A percentile compares a stretch with the other conserved stretches of the same genome.
Conservation (phyloP, 2,797 vertebrate species). For the Enteromius fasciolatus region DNA sequence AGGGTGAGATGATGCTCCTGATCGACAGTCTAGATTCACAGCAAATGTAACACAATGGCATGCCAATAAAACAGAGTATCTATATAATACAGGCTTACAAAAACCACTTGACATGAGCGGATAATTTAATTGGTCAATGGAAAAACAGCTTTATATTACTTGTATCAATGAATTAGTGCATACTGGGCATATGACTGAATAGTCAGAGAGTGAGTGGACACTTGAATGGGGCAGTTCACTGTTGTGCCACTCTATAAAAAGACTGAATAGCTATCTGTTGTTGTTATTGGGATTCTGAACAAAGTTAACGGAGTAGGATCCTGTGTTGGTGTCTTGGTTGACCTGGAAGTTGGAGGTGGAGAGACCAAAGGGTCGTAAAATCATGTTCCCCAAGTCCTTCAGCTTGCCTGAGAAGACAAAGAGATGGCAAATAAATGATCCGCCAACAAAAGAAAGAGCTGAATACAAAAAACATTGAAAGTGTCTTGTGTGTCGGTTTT, state of each 20-base stretch:
- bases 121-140: slow-evolving; percentile 26
- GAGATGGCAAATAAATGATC: background rate
- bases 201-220: background rate
- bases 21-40: slow-evolving; percentile 2
- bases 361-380: slow-evolving; percentile 93
- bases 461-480: background rate
- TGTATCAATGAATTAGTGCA: background rate
- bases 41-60: slow-evolving; percentile 21
- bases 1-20: background rate
- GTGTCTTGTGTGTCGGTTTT: background rate
- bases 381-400: slow-evolving; percentile 95
- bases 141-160: slow-evolving; percentile 7
- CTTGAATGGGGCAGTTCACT: background rate
- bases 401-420: slow-evolving; percentile 83
- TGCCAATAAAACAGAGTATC: background rate
- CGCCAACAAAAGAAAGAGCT: background rate
- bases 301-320: slow-evolving; percentile 95
- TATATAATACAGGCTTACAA: background rate
- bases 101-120: background rate
- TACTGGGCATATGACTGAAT: background rate
- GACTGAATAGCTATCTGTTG: slow-evolving; percentile 63
- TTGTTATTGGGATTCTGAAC: slow-evolving; percentile 89
- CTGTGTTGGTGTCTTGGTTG: slow-evolving; percentile 88
- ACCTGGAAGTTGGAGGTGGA: slow-evolving; percentile 97
- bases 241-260: background rate